Evolutionary conservation across 2,797 vertebrate genomes (phyloP).

Genomic region (Enteromius thamalakanensis): DNA sequence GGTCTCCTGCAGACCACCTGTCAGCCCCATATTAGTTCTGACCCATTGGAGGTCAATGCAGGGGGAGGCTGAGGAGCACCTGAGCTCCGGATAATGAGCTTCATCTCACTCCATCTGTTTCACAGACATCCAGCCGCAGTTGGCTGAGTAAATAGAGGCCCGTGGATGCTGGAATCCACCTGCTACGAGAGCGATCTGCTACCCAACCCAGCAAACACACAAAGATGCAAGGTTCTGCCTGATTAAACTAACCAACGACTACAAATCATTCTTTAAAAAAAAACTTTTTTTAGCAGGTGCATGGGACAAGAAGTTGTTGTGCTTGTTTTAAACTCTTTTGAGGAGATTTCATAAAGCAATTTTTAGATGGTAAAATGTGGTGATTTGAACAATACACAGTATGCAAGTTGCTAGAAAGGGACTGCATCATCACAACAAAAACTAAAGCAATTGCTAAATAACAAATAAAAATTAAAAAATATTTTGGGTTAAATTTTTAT

Average conservation of each 20-base stretch:
- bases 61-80: conserved; percentile 54
- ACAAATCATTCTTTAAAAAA: not conserved
- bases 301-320: not conserved
- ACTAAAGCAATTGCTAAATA: not conserved
- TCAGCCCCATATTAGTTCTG: conserved; percentile 69
- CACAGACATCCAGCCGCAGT: conserved; percentile 74
- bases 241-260: not conserved
- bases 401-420: not conserved
- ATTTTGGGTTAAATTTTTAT: no score
- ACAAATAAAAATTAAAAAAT: not conserved
- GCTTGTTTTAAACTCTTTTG: not conserved
- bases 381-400: not conserved
- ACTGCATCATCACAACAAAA: not conserved
- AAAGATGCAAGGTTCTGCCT: not conserved
- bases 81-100: conserved; percentile 71
- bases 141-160: conserved; percentile 75
- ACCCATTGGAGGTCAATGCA: conserved; percentile 71
- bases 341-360: not conserved
- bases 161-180: conserved; percentile 55
- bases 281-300: not conserved
- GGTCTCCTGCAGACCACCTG: conserved; percentile 65
- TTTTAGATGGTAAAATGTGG: not conserved
- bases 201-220: conserved; percentile 71
- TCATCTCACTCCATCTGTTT: conserved; percentile 74
- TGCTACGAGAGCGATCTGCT: conserved; percentile 69